Evolutionary conservation across 2,113 vertebrate genomes (phyloP), one percentile per base, ranked within the genome.

Genomic region (Motacilla tschutschensis): DNA sequence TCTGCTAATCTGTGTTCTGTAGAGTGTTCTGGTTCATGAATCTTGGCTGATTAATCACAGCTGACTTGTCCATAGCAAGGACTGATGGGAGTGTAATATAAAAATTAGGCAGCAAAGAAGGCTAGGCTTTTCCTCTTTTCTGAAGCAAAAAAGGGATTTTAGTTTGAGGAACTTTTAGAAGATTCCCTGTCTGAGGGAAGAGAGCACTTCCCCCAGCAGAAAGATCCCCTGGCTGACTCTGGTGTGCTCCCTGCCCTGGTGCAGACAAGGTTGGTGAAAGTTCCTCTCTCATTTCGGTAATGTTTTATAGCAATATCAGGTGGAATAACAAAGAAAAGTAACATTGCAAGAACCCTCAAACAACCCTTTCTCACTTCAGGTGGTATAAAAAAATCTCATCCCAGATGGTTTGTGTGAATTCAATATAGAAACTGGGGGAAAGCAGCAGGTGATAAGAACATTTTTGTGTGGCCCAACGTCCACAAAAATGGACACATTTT

Each of bases 201-300:
- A 0, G 2, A 81, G 13, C 6, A 12, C 3, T 71, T 77, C 3
- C 1, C 2, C 4, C 5, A 50, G 47, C 12, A 62, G n/a, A 65
- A 67, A 59, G 18, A 55, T 0, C 0, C 1, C 2, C 1, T 43
- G 2, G 8, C 2, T 55, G 18, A 16, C 6, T 17, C 5, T 14
- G 10, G 8, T 0, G 1, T 29, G 7, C 1, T 1, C 5, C 8
- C 3, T 55, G 54, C 16, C 24, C 20, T 47, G 21, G 6, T 15
- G 14, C 38, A n/a, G 48, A 81, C 26, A 44, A 87, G 36, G 58
- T 48, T 73, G 36, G n/a, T 87, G 24, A 8, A 58, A 24, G 5
- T 14, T 26, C 26, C 1, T 9, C 6, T 12, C 6, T 38, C 1
- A 0, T 58, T 64, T 79, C 26, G 80, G 9, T 40, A 2, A 5